Base-by-base conservation (phyloP, 2,888 invertebrate genomes). In the Ptilodon capucinus region DNA sequence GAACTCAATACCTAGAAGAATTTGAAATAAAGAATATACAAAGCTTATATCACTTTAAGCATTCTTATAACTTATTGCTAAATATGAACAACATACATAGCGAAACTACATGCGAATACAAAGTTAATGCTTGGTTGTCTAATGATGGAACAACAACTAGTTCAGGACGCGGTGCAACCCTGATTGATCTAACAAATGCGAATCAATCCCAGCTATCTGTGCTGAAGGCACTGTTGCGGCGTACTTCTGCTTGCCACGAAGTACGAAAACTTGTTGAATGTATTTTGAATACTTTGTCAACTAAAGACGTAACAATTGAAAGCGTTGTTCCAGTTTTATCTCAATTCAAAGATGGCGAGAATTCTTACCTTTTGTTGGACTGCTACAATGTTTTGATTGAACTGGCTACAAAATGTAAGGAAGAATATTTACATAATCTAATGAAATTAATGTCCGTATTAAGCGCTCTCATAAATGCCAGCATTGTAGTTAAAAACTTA, bases 41-140 rank as follows among this genome's bases (percentile, higher is more conserved):
- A 71, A 83, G 78, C 44, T 59, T 90, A 50, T 90, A 89, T 57
- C 77, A 87, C 54, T 78, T 88, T 21, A 91, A 90, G 64, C 85
- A 88, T 66, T 84, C 84, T 0, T 86, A 84, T 44, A 66, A 65
- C 42, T 74, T 83, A 19, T 66, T 64, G 56, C 48, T 84, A 21
- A 74, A 60, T 51, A 56, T 87, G 44, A 86, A 88, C 60, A 71
- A 74, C 28, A 68, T 89, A 18, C 81, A 81, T 48, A 76, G 72
- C 49, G 86, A 85, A 75, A 68, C 63, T 42, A 61, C 47, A 47
- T 72, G 76, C 48, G 60, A 60, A 44, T 56, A 67, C 32, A 64
- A 68, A 61, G 68, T 79, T n/a, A 65, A 60, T 42, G 55, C 48
- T 44, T 79, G 79, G 66, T 72, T 76, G 55, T 49, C 44, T 43